Evolutionary conservation across 2,888 invertebrate genomes (phyloP), one percentile per base, ranked within the genome.

Genomic region (Macroteleia sp.): DNA sequence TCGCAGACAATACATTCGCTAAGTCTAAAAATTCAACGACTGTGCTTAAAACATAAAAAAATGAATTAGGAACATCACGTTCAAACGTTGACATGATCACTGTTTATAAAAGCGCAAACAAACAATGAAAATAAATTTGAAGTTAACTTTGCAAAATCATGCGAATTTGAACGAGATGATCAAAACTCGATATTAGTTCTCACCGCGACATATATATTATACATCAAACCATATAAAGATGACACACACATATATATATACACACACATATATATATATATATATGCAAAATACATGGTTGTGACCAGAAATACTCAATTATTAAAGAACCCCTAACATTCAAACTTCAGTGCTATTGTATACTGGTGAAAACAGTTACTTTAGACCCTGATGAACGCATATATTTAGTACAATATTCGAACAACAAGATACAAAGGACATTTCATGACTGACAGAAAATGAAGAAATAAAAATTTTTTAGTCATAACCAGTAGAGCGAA

Each of bases 261-360:
- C n/a, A n/a, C n/a, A n/a, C n/a, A n/a, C n/a, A n/a, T n/a, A n/a
- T n/a, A n/a, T n/a, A n/a, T n/a, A n/a, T n/a, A n/a, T n/a, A 57
- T 42, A 32, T 32, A 39, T 57, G 25, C 19, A 64, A 70, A 41
- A 56, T 10, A 62, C 56, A 78, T 52, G 78, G 74, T 78, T 74
- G 78, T 78, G 78, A 74, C 64, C 57, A 66, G 16, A 66, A 74
- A 74, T 73, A 74, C 57, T 70, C 73, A 74, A 59, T 64, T 74
- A 46, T 20, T 28, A 46, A 36, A 32, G 17, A 46, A 44, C n/a
- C 19, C 8, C 8, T 44, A 25, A 56, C 34, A 44, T 10, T 52
- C 30, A 42, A 69, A 46, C 20, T n/a, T 44, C 67, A 64, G 64
- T 41, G 54, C 25, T 59, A 19, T 41, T 57, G 42, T 32, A 56